A percentile compares a stretch with the other conserved stretches of the same genome.
These are phyloP conservation scores for Hyles euphorbiae DNA, from an alignment of 1,140 invertebrate genomes.

Conservation along the genomic window DNA sequence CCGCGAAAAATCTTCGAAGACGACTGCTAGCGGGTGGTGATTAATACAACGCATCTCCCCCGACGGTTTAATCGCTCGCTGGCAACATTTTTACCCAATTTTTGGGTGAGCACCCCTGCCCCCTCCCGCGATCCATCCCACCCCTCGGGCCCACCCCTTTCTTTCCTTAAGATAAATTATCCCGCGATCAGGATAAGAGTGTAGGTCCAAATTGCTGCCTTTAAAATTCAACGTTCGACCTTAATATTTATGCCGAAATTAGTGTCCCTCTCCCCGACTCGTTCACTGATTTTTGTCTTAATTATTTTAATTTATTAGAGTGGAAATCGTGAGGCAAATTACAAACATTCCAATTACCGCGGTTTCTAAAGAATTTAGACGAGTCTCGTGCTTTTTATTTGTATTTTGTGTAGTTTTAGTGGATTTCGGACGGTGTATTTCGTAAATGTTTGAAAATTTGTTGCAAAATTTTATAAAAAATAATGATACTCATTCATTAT, in stretches of 20 bases:
- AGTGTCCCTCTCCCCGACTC: conserved; percentile 25
- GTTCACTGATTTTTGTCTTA: conserved; percentile 7
- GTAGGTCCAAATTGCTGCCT: conserved; percentile 72
- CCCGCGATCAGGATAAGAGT: conserved; percentile 72
- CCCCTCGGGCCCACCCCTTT: conserved; percentile 59
- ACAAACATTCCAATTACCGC: too few relatives aligned
- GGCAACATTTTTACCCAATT: conserved; percentile 75
- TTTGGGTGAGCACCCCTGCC: conserved; percentile 48
- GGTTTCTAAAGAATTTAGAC: too few relatives aligned
- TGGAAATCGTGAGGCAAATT: neutral
- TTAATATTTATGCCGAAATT: conserved; percentile 59
- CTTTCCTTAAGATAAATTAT: conserved; percentile 75
- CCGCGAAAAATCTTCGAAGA: conserved; percentile 22
- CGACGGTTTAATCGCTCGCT: conserved; percentile 72
- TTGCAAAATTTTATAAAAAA: too few relatives aligned
- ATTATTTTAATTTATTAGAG: conserved; percentile 8
- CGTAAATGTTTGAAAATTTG: too few relatives aligned
- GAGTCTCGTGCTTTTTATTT: too few relatives aligned
- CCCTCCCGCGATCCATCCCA: conserved; percentile 24
- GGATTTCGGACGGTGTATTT: too few relatives aligned
- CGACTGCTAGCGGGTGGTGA: conserved; percentile 65
- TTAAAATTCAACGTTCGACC: conserved; percentile 68
- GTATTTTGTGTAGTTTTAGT: too few relatives aligned
- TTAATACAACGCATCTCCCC: conserved; percentile 74
- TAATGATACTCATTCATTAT: too few relatives aligned